Evolutionary conservation across 2,797 vertebrate genomes (phyloP).

Genomic region (Nasua narica): DNA sequence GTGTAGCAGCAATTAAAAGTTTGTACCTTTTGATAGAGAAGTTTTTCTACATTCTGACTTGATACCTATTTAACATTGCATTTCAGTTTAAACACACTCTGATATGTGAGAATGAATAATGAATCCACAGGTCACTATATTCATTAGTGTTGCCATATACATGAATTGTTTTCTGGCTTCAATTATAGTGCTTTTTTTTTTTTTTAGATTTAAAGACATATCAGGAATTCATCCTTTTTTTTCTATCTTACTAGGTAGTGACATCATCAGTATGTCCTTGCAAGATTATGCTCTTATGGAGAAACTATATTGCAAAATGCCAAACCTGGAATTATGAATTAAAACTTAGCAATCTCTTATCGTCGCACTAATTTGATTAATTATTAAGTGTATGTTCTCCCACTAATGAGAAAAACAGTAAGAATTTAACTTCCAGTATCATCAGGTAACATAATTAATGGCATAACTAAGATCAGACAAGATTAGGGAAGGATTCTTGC

Average conservation of each 20-base stretch:
- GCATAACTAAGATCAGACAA: conserved; percentile 16
- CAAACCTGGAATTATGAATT: neutral
- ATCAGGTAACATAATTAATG: neutral
- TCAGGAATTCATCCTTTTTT: neutral
- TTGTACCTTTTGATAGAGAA: conserved; percentile 61
- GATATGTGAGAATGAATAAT: conserved; percentile 16
- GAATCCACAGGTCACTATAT: conserved; percentile 4
- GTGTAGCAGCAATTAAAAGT: conserved; percentile 61
- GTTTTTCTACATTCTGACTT: conserved; percentile 61
- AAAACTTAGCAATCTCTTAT: conserved; percentile 11
- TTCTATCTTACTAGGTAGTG: neutral
- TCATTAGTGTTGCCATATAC: conserved; percentile 41
- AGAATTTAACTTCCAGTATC: neutral
- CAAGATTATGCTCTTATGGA: neutral
- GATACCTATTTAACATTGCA: conserved; percentile 30
- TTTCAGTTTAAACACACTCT: conserved; percentile 32
- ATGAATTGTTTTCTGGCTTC: neutral
- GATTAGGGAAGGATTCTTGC: neutral
- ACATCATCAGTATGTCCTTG: neutral
- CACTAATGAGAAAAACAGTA: conserved; percentile 13
- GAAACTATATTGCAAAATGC: neutral
- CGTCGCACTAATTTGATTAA: conserved; percentile 9
- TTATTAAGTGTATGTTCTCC: neutral
- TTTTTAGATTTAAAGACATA: conserved; percentile 30
- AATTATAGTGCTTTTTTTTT: neutral